phyloP scores from a whole-genome alignment of 2,797 vertebrate species.

The Leontopithecus rosalia region DNA sequence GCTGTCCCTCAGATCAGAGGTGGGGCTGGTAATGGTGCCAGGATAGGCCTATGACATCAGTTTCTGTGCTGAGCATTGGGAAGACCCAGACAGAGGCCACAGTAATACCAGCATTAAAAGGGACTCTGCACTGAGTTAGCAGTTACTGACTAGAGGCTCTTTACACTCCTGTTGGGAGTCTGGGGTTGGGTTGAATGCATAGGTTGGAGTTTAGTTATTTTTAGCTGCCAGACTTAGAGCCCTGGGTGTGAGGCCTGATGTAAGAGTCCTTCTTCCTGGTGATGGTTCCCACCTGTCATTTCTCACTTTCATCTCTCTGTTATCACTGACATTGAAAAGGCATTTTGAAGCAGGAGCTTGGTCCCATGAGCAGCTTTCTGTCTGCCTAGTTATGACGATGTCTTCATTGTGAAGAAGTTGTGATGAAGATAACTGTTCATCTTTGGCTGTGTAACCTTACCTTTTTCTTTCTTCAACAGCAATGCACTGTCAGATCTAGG shows the following conservation, averaged over 20 bases:
- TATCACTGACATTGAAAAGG: conserved; percentile 7
- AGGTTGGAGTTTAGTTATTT: neutral
- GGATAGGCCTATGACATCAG: neutral
- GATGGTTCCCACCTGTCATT: neutral
- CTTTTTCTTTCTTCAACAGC: neutral
- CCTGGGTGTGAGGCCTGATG: neutral
- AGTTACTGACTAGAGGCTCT: neutral
- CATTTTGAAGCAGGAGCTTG: neutral
- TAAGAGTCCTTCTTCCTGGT: neutral
- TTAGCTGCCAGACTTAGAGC: conserved; percentile 6
- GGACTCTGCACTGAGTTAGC: neutral
- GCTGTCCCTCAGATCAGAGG: neutral
- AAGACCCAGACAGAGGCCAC: neutral
- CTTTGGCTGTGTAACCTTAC: neutral
- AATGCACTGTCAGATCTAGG: neutral
- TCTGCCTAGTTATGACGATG: neutral
- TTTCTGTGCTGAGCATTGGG: neutral
- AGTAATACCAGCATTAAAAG: neutral
- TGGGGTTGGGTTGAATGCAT: neutral
- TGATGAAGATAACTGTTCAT: neutral
- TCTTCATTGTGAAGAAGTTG: neutral
- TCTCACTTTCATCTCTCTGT: neutral
- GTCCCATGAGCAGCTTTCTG: neutral
- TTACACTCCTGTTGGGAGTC: neutral
- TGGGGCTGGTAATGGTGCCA: neutral